These are phyloP conservation scores for Diplolepis rosae DNA, from an alignment of 2,888 invertebrate genomes.

Conservation along the genomic window DNA sequence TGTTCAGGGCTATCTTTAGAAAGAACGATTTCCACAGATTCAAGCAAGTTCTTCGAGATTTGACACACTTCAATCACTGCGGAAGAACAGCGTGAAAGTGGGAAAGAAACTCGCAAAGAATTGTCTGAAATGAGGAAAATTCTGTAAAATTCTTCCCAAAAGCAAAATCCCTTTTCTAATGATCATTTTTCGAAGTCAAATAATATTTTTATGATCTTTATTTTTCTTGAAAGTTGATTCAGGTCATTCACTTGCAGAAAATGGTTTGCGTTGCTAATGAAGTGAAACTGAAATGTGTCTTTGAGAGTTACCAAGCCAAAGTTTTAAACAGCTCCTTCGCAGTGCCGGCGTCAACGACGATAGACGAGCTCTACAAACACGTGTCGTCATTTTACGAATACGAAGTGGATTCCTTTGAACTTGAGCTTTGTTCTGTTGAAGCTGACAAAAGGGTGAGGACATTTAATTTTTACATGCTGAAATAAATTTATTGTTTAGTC, in stretches of 20 bases:
- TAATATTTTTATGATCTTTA: neutral
- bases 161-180: neutral
- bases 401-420: neutral
- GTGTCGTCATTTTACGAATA: neutral
- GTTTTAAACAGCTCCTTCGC: neutral
- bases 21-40: constrained; percentile 3
- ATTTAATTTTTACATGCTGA: neutral
- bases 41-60: constrained; percentile 11
- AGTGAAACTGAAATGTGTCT: constrained; percentile 71
- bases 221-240: constrained; percentile 30
- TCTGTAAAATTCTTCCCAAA: neutral
- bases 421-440: neutral
- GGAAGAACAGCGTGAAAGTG: neutral
- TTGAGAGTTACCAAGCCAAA: constrained; percentile 67
- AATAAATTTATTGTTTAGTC: too few species aligned
- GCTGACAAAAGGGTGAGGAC: neutral
- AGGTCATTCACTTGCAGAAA: constrained; percentile 64
- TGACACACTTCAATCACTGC: constrained; percentile 10
- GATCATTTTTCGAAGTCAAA: neutral
- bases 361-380: neutral
- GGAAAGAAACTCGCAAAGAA: neutral
- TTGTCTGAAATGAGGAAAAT: neutral
- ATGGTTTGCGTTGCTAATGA: constrained; percentile 75
- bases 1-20: constrained; percentile 26
- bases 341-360: constrained; percentile 37